Percentiles rank a stretch among this genome's conserved stretches.
Evolutionary conservation across 2,888 invertebrate species (phyloP).

Genomic region (Caenorhabditis becei): DNA sequence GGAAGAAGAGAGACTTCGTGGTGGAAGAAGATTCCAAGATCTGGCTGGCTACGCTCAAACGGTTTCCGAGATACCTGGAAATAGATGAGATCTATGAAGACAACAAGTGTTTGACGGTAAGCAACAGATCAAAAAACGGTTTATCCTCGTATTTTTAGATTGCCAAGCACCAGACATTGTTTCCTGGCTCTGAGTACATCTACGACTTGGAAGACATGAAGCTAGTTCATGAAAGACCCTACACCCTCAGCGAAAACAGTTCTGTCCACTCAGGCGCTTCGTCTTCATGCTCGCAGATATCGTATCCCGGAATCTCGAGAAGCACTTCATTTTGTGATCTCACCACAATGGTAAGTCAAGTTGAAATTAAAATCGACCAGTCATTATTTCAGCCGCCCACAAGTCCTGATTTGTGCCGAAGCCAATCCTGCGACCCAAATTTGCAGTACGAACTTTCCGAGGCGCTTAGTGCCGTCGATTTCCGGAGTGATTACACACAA

Average conservation of each 20-base stretch:
- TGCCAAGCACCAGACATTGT: conserved; percentile 70
- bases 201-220: conserved; percentile 67
- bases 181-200: conserved; percentile 74
- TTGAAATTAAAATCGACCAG: background rate
- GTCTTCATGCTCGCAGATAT: too few species aligned
- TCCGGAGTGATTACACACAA: too few species aligned
- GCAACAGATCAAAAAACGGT: background rate
- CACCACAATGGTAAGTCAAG: background rate
- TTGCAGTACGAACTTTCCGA: conserved; percentile 34
- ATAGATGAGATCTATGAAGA: conserved; percentile 28
- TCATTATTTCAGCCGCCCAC: conserved; percentile 2
- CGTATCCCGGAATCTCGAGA: too few species aligned
- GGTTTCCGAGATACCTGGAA: conserved; percentile 28
- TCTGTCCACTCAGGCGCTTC: too few species aligned
- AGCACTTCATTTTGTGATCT: too few species aligned
- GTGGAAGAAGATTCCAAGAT: too few species aligned
- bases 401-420: background rate
- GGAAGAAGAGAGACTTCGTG: background rate
- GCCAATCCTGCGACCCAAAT: conserved; percentile 22
- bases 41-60: too few species aligned
- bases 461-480: too few species aligned
- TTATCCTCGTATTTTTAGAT: conserved; percentile 69
- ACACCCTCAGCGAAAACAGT: background rate
- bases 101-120: conserved; percentile 43
- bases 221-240: conserved; percentile 41